A percentile compares a stretch with the other conserved stretches of the same genome.
phyloP scores from a whole-genome alignment of 2,888 invertebrate species.

The Rhodophaea formosa region DNA sequence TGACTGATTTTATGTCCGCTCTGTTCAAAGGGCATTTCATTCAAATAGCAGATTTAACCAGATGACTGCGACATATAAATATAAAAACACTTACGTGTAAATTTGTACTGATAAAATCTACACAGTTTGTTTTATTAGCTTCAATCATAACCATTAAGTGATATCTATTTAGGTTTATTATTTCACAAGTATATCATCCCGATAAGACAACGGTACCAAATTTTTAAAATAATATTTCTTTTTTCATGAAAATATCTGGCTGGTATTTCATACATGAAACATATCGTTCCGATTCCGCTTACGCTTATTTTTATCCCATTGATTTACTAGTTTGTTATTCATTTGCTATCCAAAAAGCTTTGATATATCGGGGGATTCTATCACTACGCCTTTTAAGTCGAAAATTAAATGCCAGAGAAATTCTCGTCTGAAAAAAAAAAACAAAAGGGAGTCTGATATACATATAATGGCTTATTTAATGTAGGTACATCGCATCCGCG shows the following conservation, averaged over 20 bases:
- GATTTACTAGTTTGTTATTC: too few relatives aligned
- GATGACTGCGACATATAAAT: too few relatives aligned
- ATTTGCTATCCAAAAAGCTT: not conserved
- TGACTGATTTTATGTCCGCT: too few relatives aligned
- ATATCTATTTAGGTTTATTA: slow-evolving; percentile 6
- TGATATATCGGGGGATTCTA: not conserved
- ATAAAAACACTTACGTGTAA: not conserved
- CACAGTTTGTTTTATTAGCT: not conserved
- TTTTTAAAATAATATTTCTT: too few relatives aligned
- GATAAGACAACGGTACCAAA: not conserved
- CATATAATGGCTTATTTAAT: slow-evolving; percentile 61
- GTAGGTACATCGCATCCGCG: slow-evolving; percentile 51
- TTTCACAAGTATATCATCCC: not conserved
- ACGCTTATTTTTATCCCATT: not conserved
- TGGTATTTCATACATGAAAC: not conserved
- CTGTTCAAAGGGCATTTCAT: too few relatives aligned
- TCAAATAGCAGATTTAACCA: too few relatives aligned
- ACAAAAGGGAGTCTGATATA: slow-evolving; percentile 40
- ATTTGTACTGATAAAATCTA: not conserved
- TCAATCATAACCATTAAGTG: slow-evolving; percentile 13
- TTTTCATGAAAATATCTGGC: too few relatives aligned
- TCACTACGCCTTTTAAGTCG: slow-evolving; percentile 27
- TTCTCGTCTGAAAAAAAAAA: slow-evolving; percentile 38
- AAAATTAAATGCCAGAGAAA: slow-evolving; percentile 46
- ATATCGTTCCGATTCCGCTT: not conserved